Evolutionary conservation across 2,888 invertebrate species (phyloP), one percentile per base, ranked within the genome.

Genomic region (Aphidoletes aphidimyza): DNA sequence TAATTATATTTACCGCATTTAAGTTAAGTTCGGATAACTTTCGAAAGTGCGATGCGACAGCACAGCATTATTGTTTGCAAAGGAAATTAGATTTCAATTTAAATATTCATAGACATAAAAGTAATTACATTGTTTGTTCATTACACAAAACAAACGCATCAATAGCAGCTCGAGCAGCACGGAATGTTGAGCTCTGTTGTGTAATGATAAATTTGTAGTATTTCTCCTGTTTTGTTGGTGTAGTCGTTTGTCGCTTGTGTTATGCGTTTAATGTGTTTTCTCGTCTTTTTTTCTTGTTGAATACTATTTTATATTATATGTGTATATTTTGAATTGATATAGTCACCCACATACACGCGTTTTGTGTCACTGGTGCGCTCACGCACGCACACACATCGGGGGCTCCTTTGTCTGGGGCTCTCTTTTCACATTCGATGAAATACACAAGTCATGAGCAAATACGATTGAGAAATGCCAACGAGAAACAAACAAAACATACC

Each of bases 381-480:
- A 42, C n/a, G 54, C 54, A 54, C 69, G 69, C 69, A 69, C 69
- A 69, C 69, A n/a, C 22, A 69, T 69, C 34, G 69, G n/a, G n/a
- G n/a, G 69, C 69, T 69, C 69, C 69, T 69, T 69, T 69, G 69
- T 69, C 69, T 69, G 69, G 69, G 69, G n/a, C n/a, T n/a, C n/a
- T n/a, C n/a, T n/a, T n/a, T n/a, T n/a, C 69, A 30, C 69, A 30
- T 22, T 54, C 22, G n/a, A n/a, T n/a, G n/a, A n/a, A n/a, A n/a
- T n/a, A n/a, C n/a, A n/a, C n/a, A n/a, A n/a, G n/a, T n/a, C n/a
- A n/a, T n/a, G n/a, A n/a, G n/a, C n/a, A n/a, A n/a, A n/a, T n/a
- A n/a, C n/a, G n/a, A n/a, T n/a, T n/a, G n/a, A n/a, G n/a, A n/a
- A n/a, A 22, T 22, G 54, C n/a, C 2, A 22, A 54, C 22, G n/a